Base-by-base conservation (phyloP, 2,113 vertebrate species). In the Garra rufa region DNA sequence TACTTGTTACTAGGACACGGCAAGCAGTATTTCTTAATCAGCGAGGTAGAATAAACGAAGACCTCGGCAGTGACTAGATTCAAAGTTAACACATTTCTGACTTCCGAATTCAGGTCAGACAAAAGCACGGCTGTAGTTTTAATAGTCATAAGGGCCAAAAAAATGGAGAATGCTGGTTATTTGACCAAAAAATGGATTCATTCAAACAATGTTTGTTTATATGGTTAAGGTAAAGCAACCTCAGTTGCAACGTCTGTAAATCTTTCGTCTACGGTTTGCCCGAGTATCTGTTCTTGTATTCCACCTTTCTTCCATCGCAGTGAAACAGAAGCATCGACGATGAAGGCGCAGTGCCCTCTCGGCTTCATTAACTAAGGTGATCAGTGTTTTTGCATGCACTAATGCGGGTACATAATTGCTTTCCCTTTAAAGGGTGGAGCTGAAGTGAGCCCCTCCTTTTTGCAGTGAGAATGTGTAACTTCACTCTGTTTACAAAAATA, bases 351-450 rank as follows among this genome's bases (percentile, higher is more conserved):
- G 4, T 9, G 57, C 48, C 24, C 70, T 57, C 79, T 52, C 70
- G 71, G 63, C 52, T 43, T 70, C 34, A 86, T 81, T 79, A 30
- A 75, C 46, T 19, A 13, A 80, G 76, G 48, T 85, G 57, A 80
- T 86, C 67, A 38, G 34, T 73, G 65, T 79, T 86, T 50, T 82
- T 87, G 88, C 82, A 81, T 85, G 76, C 81, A 87, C 81, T 76
- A 65, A 75, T 75, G 57, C 38, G 41, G 76, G 70, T 43, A 59
- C 85, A 70, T 55, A 80, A 82, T 63, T 61, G 46, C 19, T 84
- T 75, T 85, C 77, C 82, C 76, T 15, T 61, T 63, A 87, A 78
- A 44, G 69, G 59, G 24, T 28, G 26, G 52, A 87, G 63, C 30
- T 88, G 73, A 78, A 77, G 24, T 28, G n/a, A 70, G 17, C 48